Base-by-base conservation (phyloP, 1,140 invertebrate genomes). In the Drosophila funebris region DNA sequence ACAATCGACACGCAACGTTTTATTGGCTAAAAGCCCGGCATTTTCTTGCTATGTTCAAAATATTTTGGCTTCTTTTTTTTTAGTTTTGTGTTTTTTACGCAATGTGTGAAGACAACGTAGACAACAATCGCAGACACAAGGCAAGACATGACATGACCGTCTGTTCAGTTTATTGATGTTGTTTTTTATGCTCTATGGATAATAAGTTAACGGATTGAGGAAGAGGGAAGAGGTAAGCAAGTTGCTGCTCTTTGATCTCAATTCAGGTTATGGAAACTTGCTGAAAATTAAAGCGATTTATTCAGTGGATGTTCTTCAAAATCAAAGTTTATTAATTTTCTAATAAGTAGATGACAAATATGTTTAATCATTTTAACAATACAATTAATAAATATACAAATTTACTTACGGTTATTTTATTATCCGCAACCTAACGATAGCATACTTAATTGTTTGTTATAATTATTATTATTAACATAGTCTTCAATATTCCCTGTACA, bases 21-120 rank as follows among this genome's bases (percentile, higher is more conserved):
- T 46, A 54, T 63, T 36, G 43, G 50, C 36, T 43, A 68, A 73
- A 72, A 72, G 33, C 46, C 54, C 22, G 29, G 56, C 53, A 66
- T 66, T 52, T 50, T 52, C 53, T 33, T 9, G 44, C 5, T 22
- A 8, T 24, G 31, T 44, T 14, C 11, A 14, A 60, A 57, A 36
- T 56, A 48, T 54, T 36, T 54, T 27, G 46, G 43, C 14, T 13
- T 20, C 16, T 39, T n/a, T n/a, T n/a, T n/a, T n/a, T n/a, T n/a
- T n/a, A n/a, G n/a, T n/a, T n/a, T n/a, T n/a, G n/a, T n/a, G n/a
- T n/a, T 6, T 52, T 36, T 56, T 11, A 27, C 20, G 67, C 13
- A 33, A 27, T 24, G 33, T 52, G 56, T 44, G 43, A 37, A 52
- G 37, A 64, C 13, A 24, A 37, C 41, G 16, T n/a, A 56, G 52